These are phyloP conservation scores for Madoqua kirkii DNA, from an alignment of 2,113 vertebrate species.

Conservation along the genomic window DNA sequence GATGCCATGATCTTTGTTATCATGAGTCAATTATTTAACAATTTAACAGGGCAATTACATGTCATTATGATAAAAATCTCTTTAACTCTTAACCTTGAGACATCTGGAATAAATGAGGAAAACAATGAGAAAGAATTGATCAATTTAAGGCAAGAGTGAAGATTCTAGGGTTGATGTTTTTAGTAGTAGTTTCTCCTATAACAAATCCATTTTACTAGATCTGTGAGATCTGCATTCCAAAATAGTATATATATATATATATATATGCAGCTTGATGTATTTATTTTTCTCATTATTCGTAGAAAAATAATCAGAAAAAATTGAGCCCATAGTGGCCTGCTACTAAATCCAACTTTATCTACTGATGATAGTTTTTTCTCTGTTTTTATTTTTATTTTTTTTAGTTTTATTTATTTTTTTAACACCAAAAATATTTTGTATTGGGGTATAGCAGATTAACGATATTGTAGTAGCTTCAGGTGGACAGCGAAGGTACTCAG, in stretches of 20 bases:
- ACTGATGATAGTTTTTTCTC: background rate
- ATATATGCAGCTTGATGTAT: background rate
- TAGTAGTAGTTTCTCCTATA: background rate
- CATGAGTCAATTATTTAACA: constrained; percentile 15
- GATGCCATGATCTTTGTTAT: no score
- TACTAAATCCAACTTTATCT: constrained; percentile 34
- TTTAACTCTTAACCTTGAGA: background rate
- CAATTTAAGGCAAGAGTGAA: background rate
- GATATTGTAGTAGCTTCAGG: background rate
- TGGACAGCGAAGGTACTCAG: background rate
- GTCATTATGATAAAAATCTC: constrained; percentile 20
- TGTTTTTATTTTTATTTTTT: background rate
- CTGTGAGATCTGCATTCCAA: background rate
- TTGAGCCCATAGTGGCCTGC: background rate
- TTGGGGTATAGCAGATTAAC: background rate
- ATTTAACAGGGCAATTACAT: constrained; percentile 30
- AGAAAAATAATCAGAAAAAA: background rate
- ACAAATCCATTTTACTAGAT: background rate
- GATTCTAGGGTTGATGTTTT: background rate
- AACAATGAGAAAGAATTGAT: background rate
- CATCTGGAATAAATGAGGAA: background rate
- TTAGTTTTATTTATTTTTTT: background rate
- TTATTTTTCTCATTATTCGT: background rate
- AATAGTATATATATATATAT: background rate
- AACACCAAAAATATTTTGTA: background rate